Percentiles rank a stretch among this genome's conserved stretches.
These are phyloP conservation scores for Panonychus citri DNA, from an alignment of 1,140 invertebrate species.

Conservation along the genomic window DNA sequence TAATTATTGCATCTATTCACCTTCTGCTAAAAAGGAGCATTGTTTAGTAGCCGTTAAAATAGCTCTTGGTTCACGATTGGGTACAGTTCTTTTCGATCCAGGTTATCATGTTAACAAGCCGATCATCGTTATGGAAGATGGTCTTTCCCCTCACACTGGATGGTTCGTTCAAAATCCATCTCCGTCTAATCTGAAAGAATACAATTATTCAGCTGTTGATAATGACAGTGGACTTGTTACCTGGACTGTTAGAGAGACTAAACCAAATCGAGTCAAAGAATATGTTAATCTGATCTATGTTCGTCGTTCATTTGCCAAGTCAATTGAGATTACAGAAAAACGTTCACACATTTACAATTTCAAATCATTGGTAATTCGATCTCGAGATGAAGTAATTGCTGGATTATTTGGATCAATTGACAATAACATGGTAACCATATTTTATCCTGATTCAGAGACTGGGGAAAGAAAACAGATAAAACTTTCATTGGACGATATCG, in stretches of 20 bases:
- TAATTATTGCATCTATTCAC: conserved; percentile 4
- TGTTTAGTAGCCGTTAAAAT: conserved; percentile 55
- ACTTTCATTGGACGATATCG: not conserved
- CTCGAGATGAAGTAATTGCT: conserved; percentile 51
- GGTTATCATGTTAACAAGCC: conserved; percentile 67
- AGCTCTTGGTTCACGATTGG: conserved; percentile 30
- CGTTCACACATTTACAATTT: conserved; percentile 70
- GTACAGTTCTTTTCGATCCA: conserved; percentile 55
- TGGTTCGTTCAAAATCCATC: conserved; percentile 60
- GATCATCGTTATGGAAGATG: conserved; percentile 61
- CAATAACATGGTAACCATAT: conserved; percentile 41
- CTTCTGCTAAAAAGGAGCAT: conserved; percentile 50
- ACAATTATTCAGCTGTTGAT: conserved; percentile 46
- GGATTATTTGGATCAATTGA: conserved; percentile 47
- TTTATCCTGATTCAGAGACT: conserved; percentile 39
- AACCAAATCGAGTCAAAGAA: conserved; percentile 9
- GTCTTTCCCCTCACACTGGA: conserved; percentile 55
- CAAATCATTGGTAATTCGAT: conserved; percentile 47
- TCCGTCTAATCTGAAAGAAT: conserved; percentile 44
- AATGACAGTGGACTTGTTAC: conserved; percentile 38
- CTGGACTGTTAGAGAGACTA: conserved; percentile 42
- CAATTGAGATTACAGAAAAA: conserved; percentile 58
- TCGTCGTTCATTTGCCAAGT: conserved; percentile 47
- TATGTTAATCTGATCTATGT: conserved; percentile 43
- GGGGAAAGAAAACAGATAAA: conserved; percentile 10